Conservation (phyloP, 2,113 vertebrate genomes). For the Myanophis thanlyinensis region DNA sequence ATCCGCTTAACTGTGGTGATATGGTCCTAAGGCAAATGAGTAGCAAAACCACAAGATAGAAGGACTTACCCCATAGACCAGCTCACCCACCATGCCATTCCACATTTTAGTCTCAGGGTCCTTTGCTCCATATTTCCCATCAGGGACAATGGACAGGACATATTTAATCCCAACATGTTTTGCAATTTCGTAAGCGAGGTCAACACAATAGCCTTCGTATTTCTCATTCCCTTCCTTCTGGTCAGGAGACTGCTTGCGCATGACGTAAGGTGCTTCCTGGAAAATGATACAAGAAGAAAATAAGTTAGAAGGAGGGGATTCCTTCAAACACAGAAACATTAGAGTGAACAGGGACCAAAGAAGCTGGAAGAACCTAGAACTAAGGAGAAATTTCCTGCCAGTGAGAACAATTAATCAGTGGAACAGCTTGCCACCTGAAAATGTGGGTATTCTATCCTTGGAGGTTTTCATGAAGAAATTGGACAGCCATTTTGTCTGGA, state of each 20-base stretch:
- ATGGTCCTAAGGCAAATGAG: not conserved
- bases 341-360: not conserved
- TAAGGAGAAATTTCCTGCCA: not conserved
- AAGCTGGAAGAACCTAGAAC: not conserved
- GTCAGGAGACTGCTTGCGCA: conserved; percentile 99
- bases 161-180: conserved; percentile 99
- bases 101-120: conserved; percentile 99
- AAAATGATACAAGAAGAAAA: conserved; percentile 59
- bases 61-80: conserved; percentile 98
- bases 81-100: conserved; percentile 99
- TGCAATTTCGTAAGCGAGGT: conserved; percentile 99
- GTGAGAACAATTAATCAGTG: not conserved
- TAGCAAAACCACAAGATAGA: not conserved
- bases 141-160: conserved; percentile 98
- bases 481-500: not conserved
- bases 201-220: conserved; percentile 99
- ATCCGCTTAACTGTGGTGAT: not conserved
- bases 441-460: not conserved
- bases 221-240: conserved; percentile 99
- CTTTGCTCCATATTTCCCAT: conserved; percentile 97
- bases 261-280: conserved; percentile 99
- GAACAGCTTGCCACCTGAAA: not conserved
- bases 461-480: not conserved
- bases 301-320: not conserved
- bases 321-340: not conserved